Conservation (phyloP, 2,888 invertebrate species). For the Sphaerophoria rueppellii region DNA sequence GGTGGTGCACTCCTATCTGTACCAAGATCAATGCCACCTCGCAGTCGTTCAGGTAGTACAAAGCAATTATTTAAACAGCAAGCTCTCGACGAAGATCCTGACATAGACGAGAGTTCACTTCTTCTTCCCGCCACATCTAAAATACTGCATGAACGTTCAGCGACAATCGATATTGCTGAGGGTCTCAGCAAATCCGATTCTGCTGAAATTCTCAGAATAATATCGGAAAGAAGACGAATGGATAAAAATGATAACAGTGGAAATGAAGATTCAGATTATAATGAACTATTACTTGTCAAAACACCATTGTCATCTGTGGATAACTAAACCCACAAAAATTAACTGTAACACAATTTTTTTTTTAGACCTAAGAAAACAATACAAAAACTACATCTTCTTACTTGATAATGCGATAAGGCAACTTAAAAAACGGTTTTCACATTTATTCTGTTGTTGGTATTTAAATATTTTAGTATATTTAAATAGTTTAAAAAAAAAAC, state of each 20-base stretch:
- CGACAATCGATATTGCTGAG: conserved; percentile 72
- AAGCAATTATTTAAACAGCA: conserved; percentile 85
- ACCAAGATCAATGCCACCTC: conserved; percentile 81
- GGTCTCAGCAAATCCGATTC: conserved; percentile 80
- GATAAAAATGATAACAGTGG: conserved; percentile 81
- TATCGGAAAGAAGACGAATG: conserved; percentile 81
- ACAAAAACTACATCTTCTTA: conserved; percentile 49
- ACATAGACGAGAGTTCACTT: conserved; percentile 83
- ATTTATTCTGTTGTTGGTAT: background rate
- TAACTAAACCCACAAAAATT: conserved; percentile 54
- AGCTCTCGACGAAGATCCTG: conserved; percentile 83
- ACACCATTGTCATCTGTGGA: conserved; percentile 81
- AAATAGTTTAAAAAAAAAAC: conserved; percentile 40
- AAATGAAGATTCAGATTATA: conserved; percentile 82
- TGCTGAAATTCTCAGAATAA: conserved; percentile 81
- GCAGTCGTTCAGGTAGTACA: conserved; percentile 83
- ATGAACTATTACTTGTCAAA: conserved; percentile 80
- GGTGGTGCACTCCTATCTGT: conserved; percentile 78
- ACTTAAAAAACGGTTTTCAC: conserved; percentile 60
- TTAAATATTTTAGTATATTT: background rate
- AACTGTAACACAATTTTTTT: conserved; percentile 21
- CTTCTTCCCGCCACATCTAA: conserved; percentile 78
- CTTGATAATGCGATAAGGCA: conserved; percentile 49
- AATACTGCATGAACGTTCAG: conserved; percentile 59
- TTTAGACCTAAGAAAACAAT: conserved; percentile 19